Conservation (phyloP, 2,113 vertebrate species). For the Sander vitreus region DNA sequence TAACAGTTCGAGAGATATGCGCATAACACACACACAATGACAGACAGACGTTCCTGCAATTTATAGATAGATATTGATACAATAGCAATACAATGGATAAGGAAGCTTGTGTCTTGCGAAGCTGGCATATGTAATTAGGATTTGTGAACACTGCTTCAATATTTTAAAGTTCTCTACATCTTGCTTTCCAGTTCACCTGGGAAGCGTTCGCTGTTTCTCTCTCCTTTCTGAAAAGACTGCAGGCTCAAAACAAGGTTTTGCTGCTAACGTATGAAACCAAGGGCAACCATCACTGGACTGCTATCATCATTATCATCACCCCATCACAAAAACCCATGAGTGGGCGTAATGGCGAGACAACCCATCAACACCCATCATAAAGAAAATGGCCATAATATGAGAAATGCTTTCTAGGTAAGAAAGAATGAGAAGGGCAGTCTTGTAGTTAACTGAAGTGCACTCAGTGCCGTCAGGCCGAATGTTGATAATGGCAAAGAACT, state of each 20-base stretch:
- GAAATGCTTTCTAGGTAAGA: conserved; percentile 44
- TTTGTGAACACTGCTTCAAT: neutral
- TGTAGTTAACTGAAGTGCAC: conserved; percentile 45
- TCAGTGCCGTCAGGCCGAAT: conserved; percentile 11
- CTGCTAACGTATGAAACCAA: conserved; percentile 23
- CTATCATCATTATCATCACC: conserved; percentile 29
- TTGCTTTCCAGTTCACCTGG: neutral
- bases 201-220: neutral
- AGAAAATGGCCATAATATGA: conserved; percentile 60
- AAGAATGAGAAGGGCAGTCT: conserved; percentile 22
- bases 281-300: conserved; percentile 39
- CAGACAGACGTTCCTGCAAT: too few relatives aligned
- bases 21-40: too few relatives aligned
- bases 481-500: conserved; percentile 33
- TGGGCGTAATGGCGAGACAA: conserved; percentile 39
- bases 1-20: too few relatives aligned
- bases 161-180: neutral
- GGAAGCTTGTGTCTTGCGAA: neutral
- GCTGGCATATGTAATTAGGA: neutral
- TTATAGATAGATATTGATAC: neutral
- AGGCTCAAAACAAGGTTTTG: neutral
- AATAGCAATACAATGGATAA: neutral
- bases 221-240: neutral
- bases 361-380: conserved; percentile 59
- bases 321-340: conserved; percentile 48